Evolutionary conservation across 2,113 vertebrate genomes (phyloP), one percentile per base, ranked within the genome.

Genomic region (Sebastes fasciatus): DNA sequence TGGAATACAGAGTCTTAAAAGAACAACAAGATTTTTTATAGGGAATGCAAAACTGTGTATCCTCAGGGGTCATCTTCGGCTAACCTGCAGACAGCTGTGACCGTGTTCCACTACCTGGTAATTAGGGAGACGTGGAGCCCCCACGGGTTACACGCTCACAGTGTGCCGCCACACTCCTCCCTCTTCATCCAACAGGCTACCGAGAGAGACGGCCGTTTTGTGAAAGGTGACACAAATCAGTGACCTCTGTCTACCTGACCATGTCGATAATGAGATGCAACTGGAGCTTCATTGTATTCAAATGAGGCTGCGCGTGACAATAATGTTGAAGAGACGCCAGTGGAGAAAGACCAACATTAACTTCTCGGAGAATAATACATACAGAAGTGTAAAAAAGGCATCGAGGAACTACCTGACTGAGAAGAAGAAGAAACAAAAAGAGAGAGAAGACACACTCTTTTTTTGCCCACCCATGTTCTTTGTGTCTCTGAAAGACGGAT

Each of bases 201-300:
- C 78, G 19, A 43, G 89, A 90, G 93, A 89, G 74, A 63, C 45
- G 79, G 85, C 70, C 78, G 48, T 87, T 93, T 93, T 91, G 91
- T 86, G 91, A 93, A 88, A 90, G 92, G 93, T 91, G 91, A 94
- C 91, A 91, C 88, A 80, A 84, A 84, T 85, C 90, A 67, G 87
- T 93, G 93, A 95, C 92, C 92, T 94, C 90, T 91, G 88, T 89
- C 86, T 80, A 86, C 84, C 84, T 87, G 85, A 80, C 90, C 89
- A 74, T 89, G 91, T 94, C 91, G 54, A 92, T 95, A 95, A 94
- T 93, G 89, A 93, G 91, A 94, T 95, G 91, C 92, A 91, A 86
- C 83, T 83, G 72, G 90, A 77, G 89, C 89, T 90, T 84, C 80
- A 84, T 82, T 92, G 87, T 93, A 94, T 95, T 91, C 77, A 94